Evolutionary conservation across 2,888 invertebrate genomes (phyloP).

Genomic region (Mythimna loreyi): DNA sequence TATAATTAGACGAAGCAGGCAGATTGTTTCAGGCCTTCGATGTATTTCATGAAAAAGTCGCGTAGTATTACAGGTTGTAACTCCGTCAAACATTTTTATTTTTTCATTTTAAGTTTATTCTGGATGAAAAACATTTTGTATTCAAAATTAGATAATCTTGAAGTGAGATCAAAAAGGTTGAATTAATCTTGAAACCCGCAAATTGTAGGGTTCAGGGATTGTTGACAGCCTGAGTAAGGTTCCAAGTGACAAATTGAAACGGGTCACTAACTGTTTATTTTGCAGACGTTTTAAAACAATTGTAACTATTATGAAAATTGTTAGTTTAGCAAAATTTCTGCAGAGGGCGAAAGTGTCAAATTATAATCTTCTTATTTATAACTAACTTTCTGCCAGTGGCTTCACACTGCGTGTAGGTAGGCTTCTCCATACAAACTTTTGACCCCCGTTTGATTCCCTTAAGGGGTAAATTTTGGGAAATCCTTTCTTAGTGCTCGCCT

Average conservation of each 20-base stretch:
- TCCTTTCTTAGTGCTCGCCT: too few relatives aligned
- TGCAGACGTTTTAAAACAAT: slow-evolving; percentile 13
- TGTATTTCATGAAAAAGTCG: too few relatives aligned
- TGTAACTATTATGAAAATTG: slow-evolving; percentile 11
- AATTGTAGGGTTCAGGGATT: slow-evolving; percentile 1
- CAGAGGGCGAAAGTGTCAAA: neutral
- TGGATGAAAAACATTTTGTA: neutral
- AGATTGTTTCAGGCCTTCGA: too few relatives aligned
- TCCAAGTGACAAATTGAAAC: slow-evolving; percentile 48
- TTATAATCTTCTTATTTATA: too few relatives aligned
- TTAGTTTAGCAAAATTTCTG: neutral
- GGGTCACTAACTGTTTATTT: slow-evolving; percentile 31
- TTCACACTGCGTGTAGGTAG: too few relatives aligned
- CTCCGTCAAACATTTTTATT: too few relatives aligned
- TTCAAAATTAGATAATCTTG: neutral
- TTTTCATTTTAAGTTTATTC: neutral
- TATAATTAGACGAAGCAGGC: too few relatives aligned
- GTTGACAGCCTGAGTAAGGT: slow-evolving; percentile 6
- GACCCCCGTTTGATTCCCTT: too few relatives aligned
- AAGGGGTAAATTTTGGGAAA: too few relatives aligned
- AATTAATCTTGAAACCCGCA: slow-evolving; percentile 22
- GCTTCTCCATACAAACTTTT: too few relatives aligned
- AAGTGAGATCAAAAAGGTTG: slow-evolving; percentile 5
- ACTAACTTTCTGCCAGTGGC: too few relatives aligned
- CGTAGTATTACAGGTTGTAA: too few relatives aligned